These are phyloP conservation scores for Pseudobourletiella spinata DNA, from an alignment of 1,140 invertebrate genomes.

Conservation along the genomic window DNA sequence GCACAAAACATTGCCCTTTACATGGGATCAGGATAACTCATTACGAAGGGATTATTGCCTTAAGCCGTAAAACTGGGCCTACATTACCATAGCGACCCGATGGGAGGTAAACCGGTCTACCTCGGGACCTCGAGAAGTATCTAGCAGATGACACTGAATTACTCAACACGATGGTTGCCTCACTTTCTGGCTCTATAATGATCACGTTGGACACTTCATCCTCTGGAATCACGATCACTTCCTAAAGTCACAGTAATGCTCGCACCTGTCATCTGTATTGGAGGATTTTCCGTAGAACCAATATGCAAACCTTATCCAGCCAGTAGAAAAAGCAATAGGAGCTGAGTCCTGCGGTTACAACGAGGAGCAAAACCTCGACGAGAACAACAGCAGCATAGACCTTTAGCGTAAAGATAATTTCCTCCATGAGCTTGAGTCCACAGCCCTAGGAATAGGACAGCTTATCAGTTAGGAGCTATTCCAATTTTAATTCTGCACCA, in stretches of 20 bases:
- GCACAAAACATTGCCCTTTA: too few species aligned
- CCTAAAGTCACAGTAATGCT: too few species aligned
- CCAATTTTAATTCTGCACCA: too few species aligned
- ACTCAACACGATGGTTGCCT: background rate
- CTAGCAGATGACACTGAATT: background rate
- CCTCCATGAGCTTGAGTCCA: conserved; percentile 18
- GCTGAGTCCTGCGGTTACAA: conserved; percentile 12
- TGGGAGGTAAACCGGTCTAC: background rate
- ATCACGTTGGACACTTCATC: conserved; percentile 35
- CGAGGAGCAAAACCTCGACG: background rate
- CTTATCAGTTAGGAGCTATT: too few species aligned
- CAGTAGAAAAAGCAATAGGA: conserved; percentile 35
- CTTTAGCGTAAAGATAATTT: conserved; percentile 7
- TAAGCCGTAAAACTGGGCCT: too few species aligned
- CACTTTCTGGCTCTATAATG: conserved; percentile 28
- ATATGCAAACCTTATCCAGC: conserved; percentile 28
- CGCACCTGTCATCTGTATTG: too few species aligned
- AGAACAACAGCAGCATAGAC: conserved; percentile 2
- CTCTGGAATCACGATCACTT: conserved; percentile 34
- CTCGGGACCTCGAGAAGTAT: background rate
- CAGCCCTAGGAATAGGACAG: conserved; percentile 21
- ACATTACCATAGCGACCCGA: too few species aligned
- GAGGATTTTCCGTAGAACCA: background rate
- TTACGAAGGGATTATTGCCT: too few species aligned
- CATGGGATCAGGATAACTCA: too few species aligned